Conservation (phyloP, 2,888 invertebrate species). For the Silvanus unidentatus region DNA sequence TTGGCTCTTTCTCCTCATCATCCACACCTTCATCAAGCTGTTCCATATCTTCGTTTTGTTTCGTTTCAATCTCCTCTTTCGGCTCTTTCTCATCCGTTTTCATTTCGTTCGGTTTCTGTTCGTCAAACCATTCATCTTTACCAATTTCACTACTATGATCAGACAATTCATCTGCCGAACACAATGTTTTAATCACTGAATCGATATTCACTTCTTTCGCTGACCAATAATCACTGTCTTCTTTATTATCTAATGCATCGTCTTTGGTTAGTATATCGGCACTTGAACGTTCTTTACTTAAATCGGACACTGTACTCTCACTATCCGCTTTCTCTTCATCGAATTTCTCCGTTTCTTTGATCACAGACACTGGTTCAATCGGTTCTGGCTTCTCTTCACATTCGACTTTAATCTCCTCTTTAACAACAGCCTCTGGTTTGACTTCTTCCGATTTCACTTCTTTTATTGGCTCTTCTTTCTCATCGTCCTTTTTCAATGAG, state of each 20-base stretch:
- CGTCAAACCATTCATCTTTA: constrained; percentile 34
- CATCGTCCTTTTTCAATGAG: constrained; percentile 31
- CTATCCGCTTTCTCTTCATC: constrained; percentile 41
- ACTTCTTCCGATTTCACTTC: constrained; percentile 11
- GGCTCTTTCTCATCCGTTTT: constrained; percentile 10
- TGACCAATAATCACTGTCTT: constrained; percentile 61
- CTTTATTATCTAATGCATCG: constrained; percentile 51
- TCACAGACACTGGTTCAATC: constrained; percentile 29
- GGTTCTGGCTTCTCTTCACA: constrained; percentile 16
- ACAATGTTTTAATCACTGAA: constrained; percentile 71
- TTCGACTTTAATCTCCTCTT: constrained; percentile 9
- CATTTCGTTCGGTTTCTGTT: constrained; percentile 20
- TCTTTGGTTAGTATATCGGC: constrained; percentile 44
- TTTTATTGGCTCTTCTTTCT: constrained; percentile 4
- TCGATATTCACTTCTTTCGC: constrained; percentile 75
- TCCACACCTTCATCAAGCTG: constrained; percentile 37
- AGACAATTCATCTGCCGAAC: constrained; percentile 48
- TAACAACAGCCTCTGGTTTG: constrained; percentile 24
- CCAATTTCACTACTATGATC: constrained; percentile 40
- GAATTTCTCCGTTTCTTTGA: constrained; percentile 39
- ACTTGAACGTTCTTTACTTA: constrained; percentile 39
- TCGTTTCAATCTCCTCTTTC: constrained; percentile 15
- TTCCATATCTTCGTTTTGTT: constrained; percentile 18
- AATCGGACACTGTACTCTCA: constrained; percentile 38
- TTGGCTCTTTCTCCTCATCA: constrained; percentile 32